These are phyloP conservation scores for Fissipunctia ypsillon DNA, from an alignment of 2,888 invertebrate species.

Conservation along the genomic window DNA sequence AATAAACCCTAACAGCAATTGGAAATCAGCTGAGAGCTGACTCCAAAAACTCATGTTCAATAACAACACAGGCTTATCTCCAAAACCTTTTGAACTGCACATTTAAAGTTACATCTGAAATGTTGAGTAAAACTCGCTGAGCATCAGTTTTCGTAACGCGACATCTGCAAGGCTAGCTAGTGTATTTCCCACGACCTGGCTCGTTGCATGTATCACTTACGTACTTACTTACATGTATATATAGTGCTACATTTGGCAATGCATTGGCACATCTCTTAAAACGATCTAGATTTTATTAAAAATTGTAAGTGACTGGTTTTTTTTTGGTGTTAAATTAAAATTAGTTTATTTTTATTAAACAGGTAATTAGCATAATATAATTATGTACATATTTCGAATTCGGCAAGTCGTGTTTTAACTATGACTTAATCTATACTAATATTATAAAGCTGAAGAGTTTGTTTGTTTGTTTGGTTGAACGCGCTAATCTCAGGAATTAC, in stretches of 20 bases:
- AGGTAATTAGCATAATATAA: neutral
- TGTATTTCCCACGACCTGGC: constrained; percentile 61
- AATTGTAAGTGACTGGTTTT: neutral
- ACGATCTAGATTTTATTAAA: constrained; percentile 50
- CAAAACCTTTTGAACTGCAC: neutral
- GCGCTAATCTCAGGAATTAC: too few species aligned
- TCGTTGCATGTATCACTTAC: constrained; percentile 52
- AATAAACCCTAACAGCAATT: neutral
- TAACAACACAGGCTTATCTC: neutral
- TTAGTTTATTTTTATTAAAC: neutral
- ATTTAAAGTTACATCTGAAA: constrained; percentile 19
- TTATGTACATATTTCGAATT: neutral
- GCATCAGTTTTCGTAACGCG: constrained; percentile 61
- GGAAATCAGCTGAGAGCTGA: neutral
- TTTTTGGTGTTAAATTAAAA: neutral
- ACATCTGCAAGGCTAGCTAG: constrained; percentile 52
- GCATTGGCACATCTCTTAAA: constrained; percentile 57
- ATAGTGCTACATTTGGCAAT: constrained; percentile 57
- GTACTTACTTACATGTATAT: constrained; percentile 26
- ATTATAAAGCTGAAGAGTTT: too few species aligned
- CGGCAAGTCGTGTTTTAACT: neutral
- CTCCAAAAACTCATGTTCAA: neutral
- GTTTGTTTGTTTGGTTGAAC: too few species aligned
- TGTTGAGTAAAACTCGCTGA: constrained; percentile 15
- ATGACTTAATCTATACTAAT: too few species aligned